Evolutionary conservation across 1,140 invertebrate genomes (phyloP).

Genomic region (Colletes gigas): DNA sequence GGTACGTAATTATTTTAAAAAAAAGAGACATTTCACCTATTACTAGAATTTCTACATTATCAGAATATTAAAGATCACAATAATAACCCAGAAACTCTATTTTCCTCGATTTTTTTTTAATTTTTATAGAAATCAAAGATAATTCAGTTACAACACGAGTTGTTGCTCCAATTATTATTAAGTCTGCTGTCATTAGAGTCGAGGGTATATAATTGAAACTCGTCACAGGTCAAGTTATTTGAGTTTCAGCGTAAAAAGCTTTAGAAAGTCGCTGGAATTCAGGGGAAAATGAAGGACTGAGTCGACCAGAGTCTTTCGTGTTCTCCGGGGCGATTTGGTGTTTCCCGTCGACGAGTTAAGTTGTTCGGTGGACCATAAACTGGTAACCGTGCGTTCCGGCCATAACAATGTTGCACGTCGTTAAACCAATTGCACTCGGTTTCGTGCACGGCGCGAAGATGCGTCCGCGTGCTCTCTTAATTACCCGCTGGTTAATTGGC

Average conservation of each 20-base stretch:
- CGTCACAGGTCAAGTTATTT: background rate
- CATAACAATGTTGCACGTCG: conserved; percentile 62
- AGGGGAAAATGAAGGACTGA: background rate
- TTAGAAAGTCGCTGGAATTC: conserved; percentile 6
- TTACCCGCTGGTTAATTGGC: conserved; percentile 55
- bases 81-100: too few species aligned
- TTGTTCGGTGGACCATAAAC: conserved; percentile 29
- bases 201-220: background rate
- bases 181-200: too few species aligned
- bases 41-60: too few species aligned
- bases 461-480: conserved; percentile 16
- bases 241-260: conserved; percentile 1
- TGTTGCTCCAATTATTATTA: too few species aligned
- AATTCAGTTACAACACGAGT: too few species aligned
- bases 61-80: too few species aligned
- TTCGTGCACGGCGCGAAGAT: conserved; percentile 6
- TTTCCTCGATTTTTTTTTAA: too few species aligned
- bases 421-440: conserved; percentile 44
- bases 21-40: too few species aligned
- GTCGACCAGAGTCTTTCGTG: conserved; percentile 4
- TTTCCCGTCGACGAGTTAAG: conserved; percentile 22
- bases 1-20: too few species aligned
- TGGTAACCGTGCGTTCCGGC: conserved; percentile 36
- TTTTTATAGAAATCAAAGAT: too few species aligned
- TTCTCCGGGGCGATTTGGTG: background rate